phyloP scores from a whole-genome alignment of 2,113 vertebrate genomes.

The Thalassarche chlororhynchos region DNA sequence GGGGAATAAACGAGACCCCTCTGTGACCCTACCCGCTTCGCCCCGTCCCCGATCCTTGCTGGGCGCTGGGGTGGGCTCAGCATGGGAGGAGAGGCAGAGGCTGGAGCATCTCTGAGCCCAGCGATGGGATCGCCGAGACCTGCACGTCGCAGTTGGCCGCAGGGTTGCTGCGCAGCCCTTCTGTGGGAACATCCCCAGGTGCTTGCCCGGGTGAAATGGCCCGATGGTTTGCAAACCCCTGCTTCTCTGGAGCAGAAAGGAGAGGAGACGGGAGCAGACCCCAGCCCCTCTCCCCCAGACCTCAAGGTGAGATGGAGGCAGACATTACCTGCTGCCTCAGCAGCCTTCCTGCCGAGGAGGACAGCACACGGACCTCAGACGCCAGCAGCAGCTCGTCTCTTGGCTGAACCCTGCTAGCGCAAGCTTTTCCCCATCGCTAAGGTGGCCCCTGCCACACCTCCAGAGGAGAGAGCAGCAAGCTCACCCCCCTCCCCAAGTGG shows the following conservation, averaged over 20 bases:
- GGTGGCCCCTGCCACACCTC: background rate
- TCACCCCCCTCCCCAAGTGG: background rate
- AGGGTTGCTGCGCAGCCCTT: background rate
- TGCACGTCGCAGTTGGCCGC: rapidly evolving
- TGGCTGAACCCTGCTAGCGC: background rate
- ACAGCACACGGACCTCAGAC: rapidly evolving
- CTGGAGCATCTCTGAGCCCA: background rate
- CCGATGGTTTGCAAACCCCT: background rate
- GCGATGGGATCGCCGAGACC: background rate
- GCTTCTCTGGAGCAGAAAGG: background rate
- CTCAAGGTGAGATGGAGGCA: background rate
- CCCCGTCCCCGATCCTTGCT: background rate
- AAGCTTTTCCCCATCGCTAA: background rate
- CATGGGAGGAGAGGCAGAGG: background rate
- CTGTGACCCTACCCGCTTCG: background rate
- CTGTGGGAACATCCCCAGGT: background rate
- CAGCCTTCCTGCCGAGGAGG: background rate
- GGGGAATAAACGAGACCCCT: background rate
- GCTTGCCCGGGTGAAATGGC: rapidly evolving
- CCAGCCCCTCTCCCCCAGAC: background rate
- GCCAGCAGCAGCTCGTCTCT: background rate
- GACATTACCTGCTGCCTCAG: background rate
- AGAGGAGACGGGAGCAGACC: background rate
- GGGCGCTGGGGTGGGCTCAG: background rate
- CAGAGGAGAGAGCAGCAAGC: too few species aligned